Evolutionary conservation across 2,888 invertebrate species (phyloP), one percentile per base, ranked within the genome.

Genomic region (Drosophila acutilabella): DNA sequence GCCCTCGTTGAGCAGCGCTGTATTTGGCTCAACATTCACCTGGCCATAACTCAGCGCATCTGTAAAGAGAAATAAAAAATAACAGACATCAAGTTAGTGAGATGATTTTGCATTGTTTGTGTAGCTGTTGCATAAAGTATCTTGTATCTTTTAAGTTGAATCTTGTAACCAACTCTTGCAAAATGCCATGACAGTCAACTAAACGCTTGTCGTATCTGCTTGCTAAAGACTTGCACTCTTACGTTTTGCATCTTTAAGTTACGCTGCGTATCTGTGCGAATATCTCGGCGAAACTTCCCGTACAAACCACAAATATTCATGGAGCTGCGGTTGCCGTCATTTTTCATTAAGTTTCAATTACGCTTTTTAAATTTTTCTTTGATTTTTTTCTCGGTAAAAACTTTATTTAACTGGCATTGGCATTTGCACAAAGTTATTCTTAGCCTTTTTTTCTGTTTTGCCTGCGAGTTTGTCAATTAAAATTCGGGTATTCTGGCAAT

Each of bases 1-100:
- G 69, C 92, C 92, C 78, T 91, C 92, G 70, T 89, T 90, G 60
- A 91, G 87, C 30, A 91, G 79, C n/a, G 92, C 88, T 65, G 87
- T 89, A 56, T 89, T 84, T 52, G 92, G 92, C 74, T 91, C 90
- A 30, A 90, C 90, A 71, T 91, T 90, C 64, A 92, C 91, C 67
- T 89, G 88, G 68, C 83, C 91, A 72, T 78, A 87, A 72, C 83
- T 81, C 58, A 91, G 80, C 64, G 90, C 90, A 80, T 90, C 92
- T 92, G 84, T 3, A 76, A 70, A 30, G 62, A 26, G 74, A 13
- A 23, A 30, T 30, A 30, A 30, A 30, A 8, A 30, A 30, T 30
- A 30, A 30, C 7, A 8, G 60, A 69, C 13, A 52, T n/a, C 41
- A 48, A 50, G 47, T 58, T 8, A 48, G 40, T 68, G 11, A 14